Evolutionary conservation across 2,113 vertebrate genomes (phyloP).

Genomic region (Gnathonemus longibarbis): DNA sequence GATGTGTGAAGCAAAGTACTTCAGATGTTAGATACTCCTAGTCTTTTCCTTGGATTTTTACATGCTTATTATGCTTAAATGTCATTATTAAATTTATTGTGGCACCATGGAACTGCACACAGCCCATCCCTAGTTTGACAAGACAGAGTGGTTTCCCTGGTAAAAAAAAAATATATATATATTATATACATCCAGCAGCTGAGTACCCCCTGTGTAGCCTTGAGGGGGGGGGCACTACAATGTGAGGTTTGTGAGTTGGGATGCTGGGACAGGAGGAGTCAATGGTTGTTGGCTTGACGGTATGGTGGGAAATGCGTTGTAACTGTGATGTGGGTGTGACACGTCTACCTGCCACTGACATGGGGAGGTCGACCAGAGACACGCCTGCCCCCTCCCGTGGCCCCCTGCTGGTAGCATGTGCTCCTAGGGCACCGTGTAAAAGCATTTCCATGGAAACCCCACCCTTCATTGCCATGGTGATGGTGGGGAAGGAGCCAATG

Average conservation of each 20-base stretch:
- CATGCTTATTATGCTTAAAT: background rate
- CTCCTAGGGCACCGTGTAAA: background rate
- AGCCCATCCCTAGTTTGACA: background rate
- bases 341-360: background rate
- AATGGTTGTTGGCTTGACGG: background rate
- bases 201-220: background rate
- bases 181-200: background rate
- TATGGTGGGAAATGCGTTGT: background rate
- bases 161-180: background rate
- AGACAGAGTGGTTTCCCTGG: background rate
- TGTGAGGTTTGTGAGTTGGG: background rate
- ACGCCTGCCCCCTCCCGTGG: background rate
- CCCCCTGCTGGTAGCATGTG: background rate
- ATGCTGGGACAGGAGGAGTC: background rate
- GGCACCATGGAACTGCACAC: background rate
- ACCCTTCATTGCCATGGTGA: slow-evolving; percentile 17
- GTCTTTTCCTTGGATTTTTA: background rate
- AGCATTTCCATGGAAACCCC: slow-evolving; percentile 24
- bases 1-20: background rate
- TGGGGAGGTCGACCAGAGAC: background rate
- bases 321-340: background rate
- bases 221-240: background rate
- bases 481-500: background rate
- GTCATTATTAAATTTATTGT: background rate
- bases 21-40: background rate